These are phyloP conservation scores for Campylomormyrus numenius DNA, from an alignment of 2,113 vertebrate species.

Conservation along the genomic window DNA sequence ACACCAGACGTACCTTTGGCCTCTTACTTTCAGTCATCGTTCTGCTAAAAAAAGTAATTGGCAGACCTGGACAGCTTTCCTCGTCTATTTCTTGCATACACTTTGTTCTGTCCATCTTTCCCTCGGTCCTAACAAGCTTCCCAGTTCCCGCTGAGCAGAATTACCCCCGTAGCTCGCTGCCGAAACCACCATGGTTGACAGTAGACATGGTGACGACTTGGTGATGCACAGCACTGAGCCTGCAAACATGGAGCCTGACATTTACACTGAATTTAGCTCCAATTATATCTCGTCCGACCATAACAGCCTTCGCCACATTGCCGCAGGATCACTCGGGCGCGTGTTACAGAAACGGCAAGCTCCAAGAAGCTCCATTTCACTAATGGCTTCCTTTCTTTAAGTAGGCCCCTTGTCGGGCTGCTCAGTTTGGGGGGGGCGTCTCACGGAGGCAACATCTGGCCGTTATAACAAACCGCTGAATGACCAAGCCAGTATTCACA, in stretches of 20 bases:
- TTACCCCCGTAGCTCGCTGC: not conserved
- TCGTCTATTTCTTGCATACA: not conserved
- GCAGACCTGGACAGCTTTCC: not conserved
- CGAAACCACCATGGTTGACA: not conserved
- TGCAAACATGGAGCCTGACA: not conserved
- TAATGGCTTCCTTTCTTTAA: not conserved
- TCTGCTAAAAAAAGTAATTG: not conserved
- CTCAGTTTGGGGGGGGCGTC: not conserved
- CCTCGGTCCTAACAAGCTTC: not conserved
- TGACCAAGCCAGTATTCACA: not conserved
- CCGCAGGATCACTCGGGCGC: not conserved
- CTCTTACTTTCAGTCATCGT: not conserved
- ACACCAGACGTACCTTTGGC: not conserved
- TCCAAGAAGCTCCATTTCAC: not conserved
- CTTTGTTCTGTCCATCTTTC: not conserved
- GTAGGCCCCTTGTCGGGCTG: not conserved
- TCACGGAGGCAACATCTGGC: not conserved
- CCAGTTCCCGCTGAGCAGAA: not conserved
- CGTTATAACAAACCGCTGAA: not conserved
- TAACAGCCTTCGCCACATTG: not conserved
- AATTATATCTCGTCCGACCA: not conserved
- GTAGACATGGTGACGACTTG: not conserved
- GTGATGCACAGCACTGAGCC: not conserved
- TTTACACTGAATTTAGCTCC: constrained; percentile 4
- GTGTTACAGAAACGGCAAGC: not conserved